Base-by-base conservation (phyloP, 1,140 invertebrate genomes). In the Drosophila tani region DNA sequence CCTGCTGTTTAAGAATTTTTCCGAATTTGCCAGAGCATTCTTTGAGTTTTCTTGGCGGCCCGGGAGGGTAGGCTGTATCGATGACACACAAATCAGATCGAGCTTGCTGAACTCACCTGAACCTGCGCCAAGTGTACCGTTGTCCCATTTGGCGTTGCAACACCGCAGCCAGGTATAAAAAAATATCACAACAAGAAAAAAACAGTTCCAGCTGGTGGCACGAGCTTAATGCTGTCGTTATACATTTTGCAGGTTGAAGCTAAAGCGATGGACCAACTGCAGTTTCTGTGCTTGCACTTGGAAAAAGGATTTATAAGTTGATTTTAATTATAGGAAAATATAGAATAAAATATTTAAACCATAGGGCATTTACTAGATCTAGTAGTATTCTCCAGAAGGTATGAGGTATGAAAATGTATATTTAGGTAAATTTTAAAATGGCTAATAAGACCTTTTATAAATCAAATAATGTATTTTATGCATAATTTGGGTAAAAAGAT, bases 141-240 rank as follows among this genome's bases (percentile, higher is more conserved):
- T 82, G 85, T 68, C 74, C 51, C 74, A 63, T 70, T 45, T 75
- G 71, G 63, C 74, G 68, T 83, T 88, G 85, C 85, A 85, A 79
- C 85, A 87, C 47, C 53, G 21, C 56, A 24, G 21, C 43, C 19
- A 17, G 63, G 51, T 19, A 58, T 24, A 51, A 59, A 35, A 21
- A 38, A 21, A 74, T 46, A 35, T 17, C 38, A 69, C 11, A 69
- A 71, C 32, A 53, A 64, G 50, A 64, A 46, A 55, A 78, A 84
- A 59, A 65, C 63, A 56, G 46, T 82, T 88, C 51, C 85, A 76
- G 81, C 81, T 90, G 79, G 81, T 91, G 88, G 88, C 88, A 91
- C 88, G 88, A 91, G 88, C 88, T 91, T 84, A 91, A 91, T 91
- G 88, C 91, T 91, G 85, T 91, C 81, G 85, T 90, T 90, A 90